These are phyloP conservation scores for Lophius americanus DNA, from an alignment of 2,797 vertebrate species.

Conservation along the genomic window DNA sequence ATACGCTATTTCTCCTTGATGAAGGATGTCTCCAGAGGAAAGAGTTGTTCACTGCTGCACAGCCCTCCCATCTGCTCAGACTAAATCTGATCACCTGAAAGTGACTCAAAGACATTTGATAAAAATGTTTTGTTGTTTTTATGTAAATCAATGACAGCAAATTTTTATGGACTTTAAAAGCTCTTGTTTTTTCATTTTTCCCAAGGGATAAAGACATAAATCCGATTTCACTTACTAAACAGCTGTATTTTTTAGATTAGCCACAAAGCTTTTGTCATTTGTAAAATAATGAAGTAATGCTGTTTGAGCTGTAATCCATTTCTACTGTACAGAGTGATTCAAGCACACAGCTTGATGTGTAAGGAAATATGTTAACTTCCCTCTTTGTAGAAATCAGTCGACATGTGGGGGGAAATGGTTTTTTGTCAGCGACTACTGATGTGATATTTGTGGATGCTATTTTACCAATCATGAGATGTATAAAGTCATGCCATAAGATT, in stretches of 20 bases:
- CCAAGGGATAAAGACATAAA: conserved; percentile 47
- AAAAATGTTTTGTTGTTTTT: conserved; percentile 33
- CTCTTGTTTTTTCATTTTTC: conserved; percentile 53
- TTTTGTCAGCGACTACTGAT: conserved; percentile 37
- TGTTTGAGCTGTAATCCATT: conserved; percentile 65
- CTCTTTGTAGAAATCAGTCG: conserved; percentile 34
- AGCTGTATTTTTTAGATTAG: conserved; percentile 81
- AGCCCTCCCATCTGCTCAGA: conserved; percentile 47
- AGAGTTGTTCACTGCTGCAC: conserved; percentile 18
- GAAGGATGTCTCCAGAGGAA: conserved; percentile 46
- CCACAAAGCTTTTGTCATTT: conserved; percentile 60
- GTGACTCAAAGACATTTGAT: conserved; percentile 63
- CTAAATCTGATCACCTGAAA: conserved; percentile 29
- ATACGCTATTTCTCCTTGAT: conserved; percentile 62
- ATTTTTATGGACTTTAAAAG: conserved; percentile 69
- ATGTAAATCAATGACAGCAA: conserved; percentile 58
- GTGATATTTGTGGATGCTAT: conserved; percentile 56
- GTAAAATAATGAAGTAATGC: conserved; percentile 71
- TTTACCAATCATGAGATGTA: conserved; percentile 55
- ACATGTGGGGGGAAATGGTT: conserved; percentile 32
- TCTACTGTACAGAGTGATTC: conserved; percentile 74
- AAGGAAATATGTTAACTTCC: conserved; percentile 55
- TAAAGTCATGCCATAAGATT: conserved; percentile 58
- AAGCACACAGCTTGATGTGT: conserved; percentile 68
- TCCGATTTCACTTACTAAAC: conserved; percentile 68